Conservation (phyloP, 2,888 invertebrate genomes). For the Bugula neritina region DNA sequence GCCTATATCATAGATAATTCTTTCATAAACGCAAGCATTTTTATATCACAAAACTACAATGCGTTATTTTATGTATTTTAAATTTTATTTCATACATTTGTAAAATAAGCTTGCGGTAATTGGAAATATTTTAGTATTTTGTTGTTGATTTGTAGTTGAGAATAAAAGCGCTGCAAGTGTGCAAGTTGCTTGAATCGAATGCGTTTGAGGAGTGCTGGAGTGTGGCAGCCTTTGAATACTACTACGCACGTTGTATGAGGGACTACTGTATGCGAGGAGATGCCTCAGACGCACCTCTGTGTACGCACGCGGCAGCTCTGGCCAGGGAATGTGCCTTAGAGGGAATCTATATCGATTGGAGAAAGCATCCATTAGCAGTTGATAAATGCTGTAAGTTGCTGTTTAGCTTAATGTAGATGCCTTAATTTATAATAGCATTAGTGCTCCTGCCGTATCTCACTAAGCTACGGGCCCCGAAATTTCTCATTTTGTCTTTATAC, state of each 20-base stretch:
- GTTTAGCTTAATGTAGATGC: too few species aligned
- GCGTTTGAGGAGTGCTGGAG: background rate
- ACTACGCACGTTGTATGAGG: background rate
- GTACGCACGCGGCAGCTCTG: conserved; percentile 72
- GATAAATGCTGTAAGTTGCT: background rate
- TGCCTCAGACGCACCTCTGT: conserved; percentile 54
- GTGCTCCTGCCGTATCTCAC: too few species aligned
- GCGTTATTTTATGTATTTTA: too few species aligned
- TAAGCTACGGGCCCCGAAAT: too few species aligned
- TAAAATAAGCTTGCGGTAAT: too few species aligned
- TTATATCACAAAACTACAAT: too few species aligned
- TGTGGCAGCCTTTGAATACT: conserved; percentile 2
- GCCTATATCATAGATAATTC: too few species aligned
- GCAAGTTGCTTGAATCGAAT: background rate
- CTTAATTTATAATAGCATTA: too few species aligned
- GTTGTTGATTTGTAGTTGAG: background rate
- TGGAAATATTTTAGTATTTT: too few species aligned
- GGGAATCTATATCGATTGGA: conserved; percentile 69
- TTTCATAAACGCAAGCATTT: too few species aligned
- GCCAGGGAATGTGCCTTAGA: conserved; percentile 69
- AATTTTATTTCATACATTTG: too few species aligned
- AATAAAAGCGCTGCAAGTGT: background rate
- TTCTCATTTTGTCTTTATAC: too few species aligned
- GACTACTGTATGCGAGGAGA: conserved; percentile 22
- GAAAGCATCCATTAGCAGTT: conserved; percentile 54